Evolutionary conservation across 2,888 invertebrate genomes (phyloP).

Genomic region (Nephrotoma flavescens): DNA sequence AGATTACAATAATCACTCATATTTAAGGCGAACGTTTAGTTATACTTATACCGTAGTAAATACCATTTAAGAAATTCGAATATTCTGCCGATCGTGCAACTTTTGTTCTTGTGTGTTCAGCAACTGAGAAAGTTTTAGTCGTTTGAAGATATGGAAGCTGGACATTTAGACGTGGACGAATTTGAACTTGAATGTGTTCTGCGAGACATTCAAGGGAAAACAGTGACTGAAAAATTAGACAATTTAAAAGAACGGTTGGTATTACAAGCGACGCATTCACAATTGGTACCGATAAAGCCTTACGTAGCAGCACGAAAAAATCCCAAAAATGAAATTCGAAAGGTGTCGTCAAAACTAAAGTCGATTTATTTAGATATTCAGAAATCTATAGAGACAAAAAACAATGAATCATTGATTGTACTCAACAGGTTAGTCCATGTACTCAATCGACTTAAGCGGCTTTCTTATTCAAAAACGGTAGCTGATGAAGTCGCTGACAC

Average conservation of each 20-base stretch:
- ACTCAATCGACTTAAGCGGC: not conserved
- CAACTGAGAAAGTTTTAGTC: no score
- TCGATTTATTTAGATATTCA: not conserved
- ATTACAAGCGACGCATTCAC: not conserved
- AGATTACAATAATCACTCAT: no score
- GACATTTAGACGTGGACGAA: no score
- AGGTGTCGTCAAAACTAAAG: not conserved
- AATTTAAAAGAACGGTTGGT: not conserved
- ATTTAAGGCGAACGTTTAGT: no score
- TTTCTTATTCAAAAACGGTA: not conserved
- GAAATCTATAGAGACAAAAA: not conserved
- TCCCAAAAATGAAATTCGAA: not conserved
- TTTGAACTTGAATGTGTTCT: no score
- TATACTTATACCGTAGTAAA: no score
- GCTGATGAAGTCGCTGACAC: not conserved
- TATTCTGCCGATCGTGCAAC: no score
- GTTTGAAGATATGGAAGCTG: no score
- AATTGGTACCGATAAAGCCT: not conserved
- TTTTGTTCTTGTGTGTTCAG: no score
- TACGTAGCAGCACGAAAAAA: not conserved
- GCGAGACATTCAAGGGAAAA: no score
- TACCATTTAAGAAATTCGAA: no score
- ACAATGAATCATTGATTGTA: not conserved
- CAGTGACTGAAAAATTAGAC: not conserved
- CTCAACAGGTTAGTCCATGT: not conserved